A percentile compares a stretch with the other conserved stretches of the same genome.
Evolutionary conservation across 2,797 vertebrate species (phyloP).

Genomic region (Galago senegalensis): DNA sequence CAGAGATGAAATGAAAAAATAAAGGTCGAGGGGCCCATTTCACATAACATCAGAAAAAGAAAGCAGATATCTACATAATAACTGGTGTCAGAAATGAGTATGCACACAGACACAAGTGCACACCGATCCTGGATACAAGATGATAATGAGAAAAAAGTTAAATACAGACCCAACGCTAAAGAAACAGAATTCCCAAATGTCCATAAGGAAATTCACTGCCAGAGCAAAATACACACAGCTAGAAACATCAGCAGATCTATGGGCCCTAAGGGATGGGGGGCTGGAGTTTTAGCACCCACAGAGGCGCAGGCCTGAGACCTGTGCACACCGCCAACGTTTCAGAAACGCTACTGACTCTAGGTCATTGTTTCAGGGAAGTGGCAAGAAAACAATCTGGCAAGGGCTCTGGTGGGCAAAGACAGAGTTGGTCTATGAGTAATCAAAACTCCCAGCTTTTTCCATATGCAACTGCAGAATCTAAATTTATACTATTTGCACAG

Average conservation of each 20-base stretch:
- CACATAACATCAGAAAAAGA: not conserved
- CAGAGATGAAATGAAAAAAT: not conserved
- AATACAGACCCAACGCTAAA: not conserved
- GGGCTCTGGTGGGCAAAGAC: not conserved
- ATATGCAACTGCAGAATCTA: slow-evolving; percentile 31
- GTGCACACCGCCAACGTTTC: not conserved
- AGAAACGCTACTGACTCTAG: not conserved
- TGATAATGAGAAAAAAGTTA: not conserved
- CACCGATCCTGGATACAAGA: slow-evolving; percentile 24
- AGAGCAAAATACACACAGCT: slow-evolving; percentile 11
- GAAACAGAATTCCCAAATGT: slow-evolving; percentile 40
- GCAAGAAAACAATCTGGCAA: not conserved
- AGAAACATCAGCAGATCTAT: not conserved
- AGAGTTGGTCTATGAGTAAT: slow-evolving; percentile 31
- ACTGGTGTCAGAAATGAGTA: not conserved
- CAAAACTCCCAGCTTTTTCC: slow-evolving; percentile 60
- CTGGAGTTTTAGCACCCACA: not conserved
- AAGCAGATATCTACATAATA: slow-evolving; percentile 5
- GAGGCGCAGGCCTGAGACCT: not conserved
- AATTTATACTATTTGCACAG: slow-evolving; percentile 56
- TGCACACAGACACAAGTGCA: not conserved
- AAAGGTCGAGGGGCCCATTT: not conserved
- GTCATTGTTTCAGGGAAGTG: not conserved
- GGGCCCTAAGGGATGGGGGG: not conserved
- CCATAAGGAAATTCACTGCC: not conserved